Percentiles rank a stretch among this genome's conserved stretches.
Conservation (phyloP, 2,113 vertebrate genomes). For the Aegypius monachus region DNA sequence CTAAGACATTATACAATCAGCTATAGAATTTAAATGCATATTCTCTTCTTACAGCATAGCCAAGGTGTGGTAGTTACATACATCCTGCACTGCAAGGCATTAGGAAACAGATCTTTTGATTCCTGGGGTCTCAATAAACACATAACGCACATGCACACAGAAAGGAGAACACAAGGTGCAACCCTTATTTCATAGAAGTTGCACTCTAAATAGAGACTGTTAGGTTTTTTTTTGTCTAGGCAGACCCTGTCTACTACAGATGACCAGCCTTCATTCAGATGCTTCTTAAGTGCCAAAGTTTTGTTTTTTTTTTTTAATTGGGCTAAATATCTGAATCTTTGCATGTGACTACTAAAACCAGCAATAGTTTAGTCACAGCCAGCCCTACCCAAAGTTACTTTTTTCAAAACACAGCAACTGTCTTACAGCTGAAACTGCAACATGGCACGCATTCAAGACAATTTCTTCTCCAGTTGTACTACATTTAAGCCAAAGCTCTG, state of each 20-base stretch:
- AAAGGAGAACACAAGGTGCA: background rate
- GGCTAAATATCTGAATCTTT: background rate
- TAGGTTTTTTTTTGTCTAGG: fast-evolving
- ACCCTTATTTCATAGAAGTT: background rate
- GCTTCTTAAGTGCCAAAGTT: background rate
- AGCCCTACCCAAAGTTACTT: background rate
- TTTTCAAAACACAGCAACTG: background rate
- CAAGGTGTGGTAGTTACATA: too few relatives aligned
- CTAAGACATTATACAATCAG: too few relatives aligned
- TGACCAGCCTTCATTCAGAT: background rate
- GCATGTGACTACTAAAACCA: background rate
- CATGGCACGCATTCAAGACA: background rate
- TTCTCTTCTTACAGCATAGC: background rate
- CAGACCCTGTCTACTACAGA: background rate
- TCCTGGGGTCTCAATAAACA: fast-evolving
- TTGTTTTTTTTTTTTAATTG: background rate
- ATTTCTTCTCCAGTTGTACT: background rate
- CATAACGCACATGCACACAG: fast-evolving
- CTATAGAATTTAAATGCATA: fast-evolving
- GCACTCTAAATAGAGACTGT: too few relatives aligned
- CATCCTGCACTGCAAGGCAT: background rate
- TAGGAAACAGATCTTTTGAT: background rate
- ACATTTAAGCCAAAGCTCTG: background rate
- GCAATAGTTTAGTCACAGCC: background rate
- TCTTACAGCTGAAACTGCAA: background rate